Conservation (phyloP, 2,113 vertebrate species). For the Melanocharis versteri region DNA sequence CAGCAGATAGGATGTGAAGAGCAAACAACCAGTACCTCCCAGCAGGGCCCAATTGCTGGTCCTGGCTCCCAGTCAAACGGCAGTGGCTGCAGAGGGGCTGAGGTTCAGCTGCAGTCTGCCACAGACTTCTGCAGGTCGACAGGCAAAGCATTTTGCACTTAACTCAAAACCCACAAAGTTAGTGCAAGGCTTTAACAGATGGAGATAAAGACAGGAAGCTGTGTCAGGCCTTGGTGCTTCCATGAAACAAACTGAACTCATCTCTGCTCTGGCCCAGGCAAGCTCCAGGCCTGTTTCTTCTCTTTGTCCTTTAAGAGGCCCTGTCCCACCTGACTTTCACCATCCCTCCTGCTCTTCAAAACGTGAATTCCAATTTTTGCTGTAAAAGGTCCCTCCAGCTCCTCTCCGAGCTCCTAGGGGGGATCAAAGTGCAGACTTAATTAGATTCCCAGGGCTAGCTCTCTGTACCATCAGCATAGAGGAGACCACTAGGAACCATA, state of each 20-base stretch:
- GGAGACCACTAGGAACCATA: background rate
- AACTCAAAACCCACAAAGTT: background rate
- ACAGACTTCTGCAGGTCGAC: background rate
- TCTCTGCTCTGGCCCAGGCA: background rate
- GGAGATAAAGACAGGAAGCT: background rate
- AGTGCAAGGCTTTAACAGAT: background rate
- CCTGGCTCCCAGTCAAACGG: background rate
- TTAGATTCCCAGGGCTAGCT: background rate
- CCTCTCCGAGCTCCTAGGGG: background rate
- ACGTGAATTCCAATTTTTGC: background rate
- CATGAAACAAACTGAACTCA: background rate
- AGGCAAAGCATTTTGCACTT: background rate
- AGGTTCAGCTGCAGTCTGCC: background rate
- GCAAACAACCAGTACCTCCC: background rate
- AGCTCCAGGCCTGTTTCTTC: background rate
- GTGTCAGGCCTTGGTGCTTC: background rate
- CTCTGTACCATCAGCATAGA: background rate
- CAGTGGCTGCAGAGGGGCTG: background rate
- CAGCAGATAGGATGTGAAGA: background rate
- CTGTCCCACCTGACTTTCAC: background rate
- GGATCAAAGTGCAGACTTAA: background rate
- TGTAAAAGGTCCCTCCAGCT: background rate
- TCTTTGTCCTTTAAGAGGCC: background rate
- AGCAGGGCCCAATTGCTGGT: background rate
- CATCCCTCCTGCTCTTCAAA: background rate